Base-by-base conservation (phyloP, 1,140 invertebrate genomes). In the Calosoma granatense region DNA sequence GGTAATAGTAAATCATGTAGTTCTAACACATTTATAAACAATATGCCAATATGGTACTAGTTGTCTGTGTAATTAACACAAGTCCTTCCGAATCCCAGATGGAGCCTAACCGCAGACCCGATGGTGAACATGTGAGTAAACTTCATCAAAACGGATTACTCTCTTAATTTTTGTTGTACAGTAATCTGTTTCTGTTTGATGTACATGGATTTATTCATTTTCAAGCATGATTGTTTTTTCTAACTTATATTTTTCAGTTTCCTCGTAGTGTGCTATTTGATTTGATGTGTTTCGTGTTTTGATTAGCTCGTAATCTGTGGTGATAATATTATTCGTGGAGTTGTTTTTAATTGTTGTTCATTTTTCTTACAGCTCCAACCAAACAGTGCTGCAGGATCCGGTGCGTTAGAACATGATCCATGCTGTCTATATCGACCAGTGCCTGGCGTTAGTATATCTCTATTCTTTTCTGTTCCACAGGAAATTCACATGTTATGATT, bases 401-500 rank as follows among this genome's bases (percentile, higher is more conserved):
- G 94, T 51, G 94, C 94, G 17, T 74, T 98, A 57, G 95, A 98
- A 75, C 94, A 98, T 72, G 94, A 98, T 77, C 81, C 90, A 1
- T 93, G 94, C 68, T 92, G 86, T 64, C 74, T 98, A 20, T 98
- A 94, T 72, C 80, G 87, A 43, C 78, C 81, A 59, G 70, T 81
- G 56, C 74, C 78, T 64, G 65, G 71, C 21, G 82, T 85, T 77
- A 80, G 72, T 72, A 66, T 62, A 63, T 66, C 17, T 47, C 58
- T 4, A 67, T 67, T 68, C 57, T 73, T 70, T 57, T 68, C 71
- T 55, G 17, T 20, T 21, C 6, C 20, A 17, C 1, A 53, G 11
- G 1, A 20, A 20, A 15, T 47, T n/a, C 47, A 56, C 17, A 4
- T 47, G 14, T 41, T 20, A 22, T 21, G 54, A 26, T 41, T 17